Conservation (phyloP, 2,888 invertebrate species). For the Calameuta filiformis region DNA sequence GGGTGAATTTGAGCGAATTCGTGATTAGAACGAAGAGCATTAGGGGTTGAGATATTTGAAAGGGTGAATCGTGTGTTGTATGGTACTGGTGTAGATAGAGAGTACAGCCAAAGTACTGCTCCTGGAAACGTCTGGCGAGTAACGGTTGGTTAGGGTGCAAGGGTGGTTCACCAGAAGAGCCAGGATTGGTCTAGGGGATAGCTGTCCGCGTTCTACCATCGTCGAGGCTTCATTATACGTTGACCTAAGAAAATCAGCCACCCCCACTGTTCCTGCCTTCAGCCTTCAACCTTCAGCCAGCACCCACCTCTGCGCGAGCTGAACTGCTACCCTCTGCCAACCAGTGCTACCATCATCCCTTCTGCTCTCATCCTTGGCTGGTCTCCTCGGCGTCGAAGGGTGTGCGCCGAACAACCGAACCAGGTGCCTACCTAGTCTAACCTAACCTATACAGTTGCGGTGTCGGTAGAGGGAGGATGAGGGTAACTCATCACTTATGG, state of each 20-base stretch:
- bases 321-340: conserved; percentile 26
- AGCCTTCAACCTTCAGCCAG: conserved; percentile 48
- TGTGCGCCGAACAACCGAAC: conserved; percentile 57
- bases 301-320: conserved; percentile 30
- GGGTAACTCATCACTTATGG: conserved; percentile 77
- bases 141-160: conserved; percentile 40
- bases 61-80: background rate
- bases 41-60: background rate
- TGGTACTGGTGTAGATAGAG: background rate
- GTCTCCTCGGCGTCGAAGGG: conserved; percentile 34
- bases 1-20: background rate
- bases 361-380: conserved; percentile 33
- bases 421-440: conserved; percentile 57
- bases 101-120: conserved; percentile 23
- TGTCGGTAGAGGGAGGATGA: conserved; percentile 26
- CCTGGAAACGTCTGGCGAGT: conserved; percentile 42
- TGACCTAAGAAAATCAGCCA: conserved; percentile 66
- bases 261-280: conserved; percentile 33
- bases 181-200: conserved; percentile 59
- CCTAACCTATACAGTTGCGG: conserved; percentile 25
- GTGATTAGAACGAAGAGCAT: background rate
- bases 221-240: conserved; percentile 63
- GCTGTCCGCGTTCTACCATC: conserved; percentile 43
- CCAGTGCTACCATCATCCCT: conserved; percentile 20
- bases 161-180: conserved; percentile 47